These are phyloP conservation scores for Brachystomella parvula DNA, from an alignment of 1,140 invertebrate species.

Conservation along the genomic window DNA sequence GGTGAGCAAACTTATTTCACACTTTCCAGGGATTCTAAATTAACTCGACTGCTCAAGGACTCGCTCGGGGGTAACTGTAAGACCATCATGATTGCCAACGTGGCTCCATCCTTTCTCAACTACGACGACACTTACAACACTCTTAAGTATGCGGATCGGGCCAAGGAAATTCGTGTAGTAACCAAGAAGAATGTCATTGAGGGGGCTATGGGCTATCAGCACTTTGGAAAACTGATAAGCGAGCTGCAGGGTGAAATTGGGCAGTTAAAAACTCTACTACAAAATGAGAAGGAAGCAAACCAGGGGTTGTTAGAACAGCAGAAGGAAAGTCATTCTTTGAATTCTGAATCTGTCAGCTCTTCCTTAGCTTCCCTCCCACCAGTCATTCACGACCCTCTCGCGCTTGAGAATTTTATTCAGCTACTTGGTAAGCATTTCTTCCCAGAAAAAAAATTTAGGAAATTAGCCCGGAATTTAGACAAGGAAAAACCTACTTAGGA, in stretches of 20 bases:
- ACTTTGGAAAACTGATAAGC: not conserved
- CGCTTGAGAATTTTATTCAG: constrained; percentile 26
- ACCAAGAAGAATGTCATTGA: constrained; percentile 20
- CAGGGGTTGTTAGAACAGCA: not conserved
- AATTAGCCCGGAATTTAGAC: not conserved
- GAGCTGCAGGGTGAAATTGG: constrained; percentile 16
- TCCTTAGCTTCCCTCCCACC: constrained; percentile 11
- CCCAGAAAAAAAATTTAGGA: not conserved
- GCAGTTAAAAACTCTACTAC: not conserved
- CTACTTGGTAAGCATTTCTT: constrained; percentile 3
- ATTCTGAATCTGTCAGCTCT: not conserved
- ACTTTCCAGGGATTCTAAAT: constrained; percentile 59
- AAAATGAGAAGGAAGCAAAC: constrained; percentile 6
- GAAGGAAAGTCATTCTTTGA: not conserved
- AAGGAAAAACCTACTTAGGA: not conserved
- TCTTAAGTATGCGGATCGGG: constrained; percentile 77
- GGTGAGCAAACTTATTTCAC: too few relatives aligned
- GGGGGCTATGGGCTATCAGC: not conserved
- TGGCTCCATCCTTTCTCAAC: constrained; percentile 67
- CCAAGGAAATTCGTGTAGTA: constrained; percentile 61
- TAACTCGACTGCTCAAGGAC: constrained; percentile 93
- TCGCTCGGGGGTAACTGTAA: constrained; percentile 91
- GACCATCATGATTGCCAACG: constrained; percentile 96
- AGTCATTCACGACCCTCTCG: constrained; percentile 18
- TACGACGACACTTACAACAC: constrained; percentile 98